A percentile compares a stretch with the other conserved stretches of the same genome.
These are phyloP conservation scores for Zaprionus gabonicus DNA, from an alignment of 1,140 invertebrate species.

Conservation along the genomic window DNA sequence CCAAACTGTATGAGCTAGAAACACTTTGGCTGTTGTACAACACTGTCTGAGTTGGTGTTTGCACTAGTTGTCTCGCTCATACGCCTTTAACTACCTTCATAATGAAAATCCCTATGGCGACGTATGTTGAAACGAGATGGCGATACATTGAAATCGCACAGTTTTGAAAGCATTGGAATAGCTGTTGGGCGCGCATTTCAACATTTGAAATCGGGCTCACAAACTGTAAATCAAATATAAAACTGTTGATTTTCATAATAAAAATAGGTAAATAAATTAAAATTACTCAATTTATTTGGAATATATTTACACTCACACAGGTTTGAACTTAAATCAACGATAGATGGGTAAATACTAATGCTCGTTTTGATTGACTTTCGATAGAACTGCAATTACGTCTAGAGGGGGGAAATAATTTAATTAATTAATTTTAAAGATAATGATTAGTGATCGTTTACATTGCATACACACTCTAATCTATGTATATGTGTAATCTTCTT, in stretches of 20 bases:
- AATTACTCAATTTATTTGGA: conserved; percentile 40
- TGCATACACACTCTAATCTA: conserved; percentile 27
- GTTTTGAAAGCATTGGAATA: conserved; percentile 33
- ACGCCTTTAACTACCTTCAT: not conserved
- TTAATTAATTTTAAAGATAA: conserved; percentile 60
- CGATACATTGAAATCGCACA: not conserved
- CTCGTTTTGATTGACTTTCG: conserved; percentile 43
- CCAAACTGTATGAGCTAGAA: not conserved
- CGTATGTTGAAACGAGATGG: conserved; percentile 4
- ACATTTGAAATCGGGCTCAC: not conserved
- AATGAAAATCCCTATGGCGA: too few species aligned
- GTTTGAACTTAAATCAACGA: conserved; percentile 40
- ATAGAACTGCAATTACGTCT: conserved; percentile 42
- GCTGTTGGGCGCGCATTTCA: conserved; percentile 2
- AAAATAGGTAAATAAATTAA: not conserved
- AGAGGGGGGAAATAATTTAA: conserved; percentile 62
- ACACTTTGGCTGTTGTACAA: not conserved
- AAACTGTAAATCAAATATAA: not conserved
- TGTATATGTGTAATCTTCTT: conserved; percentile 52
- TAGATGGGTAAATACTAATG: conserved; percentile 39
- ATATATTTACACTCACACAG: conserved; percentile 60
- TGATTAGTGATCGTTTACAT: conserved; percentile 73
- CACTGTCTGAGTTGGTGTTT: conserved; percentile 7
- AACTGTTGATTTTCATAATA: not conserved
- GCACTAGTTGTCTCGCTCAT: conserved; percentile 12